Percentiles rank a stretch among this genome's conserved stretches.
These are phyloP conservation scores for Progne subis DNA, from an alignment of 2,113 vertebrate species.

Conservation along the genomic window DNA sequence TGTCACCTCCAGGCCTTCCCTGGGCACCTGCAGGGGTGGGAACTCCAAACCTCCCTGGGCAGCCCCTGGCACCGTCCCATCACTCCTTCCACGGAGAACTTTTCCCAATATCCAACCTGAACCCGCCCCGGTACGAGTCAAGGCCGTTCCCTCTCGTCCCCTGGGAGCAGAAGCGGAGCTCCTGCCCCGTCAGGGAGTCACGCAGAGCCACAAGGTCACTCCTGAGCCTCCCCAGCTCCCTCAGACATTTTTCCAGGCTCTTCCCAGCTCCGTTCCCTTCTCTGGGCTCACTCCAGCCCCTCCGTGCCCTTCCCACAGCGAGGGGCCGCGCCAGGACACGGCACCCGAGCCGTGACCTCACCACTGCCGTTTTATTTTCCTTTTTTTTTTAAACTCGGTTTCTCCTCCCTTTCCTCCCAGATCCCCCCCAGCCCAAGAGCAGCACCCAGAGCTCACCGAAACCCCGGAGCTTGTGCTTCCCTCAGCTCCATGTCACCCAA, in stretches of 20 bases:
- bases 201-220: not conserved
- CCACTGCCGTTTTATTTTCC: accelerated
- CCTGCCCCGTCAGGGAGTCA: not conserved
- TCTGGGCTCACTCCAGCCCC: not conserved
- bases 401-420: not conserved
- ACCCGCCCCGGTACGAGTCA: accelerated
- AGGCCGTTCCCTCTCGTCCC: not conserved
- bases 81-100: not conserved
- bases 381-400: not conserved
- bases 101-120: not conserved
- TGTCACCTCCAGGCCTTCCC: not conserved
- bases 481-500: not conserved
- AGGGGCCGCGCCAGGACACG: not conserved
- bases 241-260: not conserved
- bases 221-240: not conserved
- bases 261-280: not conserved
- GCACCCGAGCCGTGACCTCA: not conserved
- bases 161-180: not conserved
- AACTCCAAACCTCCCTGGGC: not conserved
- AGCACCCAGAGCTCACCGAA: not conserved
- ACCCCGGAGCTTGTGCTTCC: not conserved
- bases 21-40: not conserved
- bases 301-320: not conserved
- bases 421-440: not conserved
- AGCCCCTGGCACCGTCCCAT: not conserved